A percentile compares a stretch with the other conserved stretches of the same genome.
These are phyloP conservation scores for Poecilus cupreus DNA, from an alignment of 2,888 invertebrate species.

Conservation along the genomic window DNA sequence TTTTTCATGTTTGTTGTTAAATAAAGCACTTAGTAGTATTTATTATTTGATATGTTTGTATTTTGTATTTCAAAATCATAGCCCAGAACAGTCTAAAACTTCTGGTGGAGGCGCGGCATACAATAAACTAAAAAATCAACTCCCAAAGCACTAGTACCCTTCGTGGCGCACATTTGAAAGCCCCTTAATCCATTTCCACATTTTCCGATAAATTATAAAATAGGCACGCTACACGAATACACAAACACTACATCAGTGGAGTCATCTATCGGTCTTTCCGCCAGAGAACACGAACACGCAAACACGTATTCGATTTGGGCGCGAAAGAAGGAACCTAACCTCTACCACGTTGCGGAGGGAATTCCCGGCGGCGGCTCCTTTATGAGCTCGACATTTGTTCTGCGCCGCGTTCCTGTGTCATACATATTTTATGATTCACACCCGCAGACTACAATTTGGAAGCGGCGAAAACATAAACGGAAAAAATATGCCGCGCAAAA, in stretches of 20 bases:
- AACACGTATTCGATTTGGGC: conserved; percentile 23
- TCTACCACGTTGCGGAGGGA: not conserved
- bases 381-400: conserved; percentile 43
- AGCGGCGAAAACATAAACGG: conserved; percentile 25
- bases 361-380: conserved; percentile 1
- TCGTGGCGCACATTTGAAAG: not conserved
- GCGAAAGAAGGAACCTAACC: too few species aligned
- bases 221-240: not conserved
- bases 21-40: too few species aligned
- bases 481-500: conserved; percentile 25
- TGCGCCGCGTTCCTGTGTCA: conserved; percentile 21
- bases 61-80: too few species aligned
- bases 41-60: too few species aligned
- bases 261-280: not conserved
- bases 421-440: conserved; percentile 47
- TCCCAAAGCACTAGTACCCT: not conserved
- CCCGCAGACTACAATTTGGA: not conserved
- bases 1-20: too few species aligned
- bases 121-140: not conserved
- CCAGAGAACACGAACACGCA: not conserved
- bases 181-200: conserved; percentile 11
- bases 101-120: not conserved
- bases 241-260: conserved; percentile 4
- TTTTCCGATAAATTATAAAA: conserved; percentile 23
- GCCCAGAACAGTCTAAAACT: too few species aligned